These are phyloP conservation scores for Zaprionus tsacasi DNA, from an alignment of 1,140 invertebrate species.

Conservation along the genomic window DNA sequence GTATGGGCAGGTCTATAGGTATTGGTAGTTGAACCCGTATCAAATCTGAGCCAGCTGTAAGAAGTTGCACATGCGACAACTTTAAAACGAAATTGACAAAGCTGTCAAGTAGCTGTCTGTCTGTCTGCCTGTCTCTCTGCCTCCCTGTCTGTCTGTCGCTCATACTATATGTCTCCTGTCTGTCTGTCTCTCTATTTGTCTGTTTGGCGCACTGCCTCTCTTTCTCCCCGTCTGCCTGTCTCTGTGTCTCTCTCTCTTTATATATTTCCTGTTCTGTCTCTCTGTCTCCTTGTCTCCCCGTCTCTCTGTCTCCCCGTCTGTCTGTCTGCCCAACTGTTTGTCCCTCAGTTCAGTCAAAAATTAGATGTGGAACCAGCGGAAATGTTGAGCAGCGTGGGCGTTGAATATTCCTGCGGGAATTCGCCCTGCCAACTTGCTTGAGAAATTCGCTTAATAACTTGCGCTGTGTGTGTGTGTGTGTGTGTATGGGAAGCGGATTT, in stretches of 20 bases:
- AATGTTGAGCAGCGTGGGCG: conserved; percentile 51
- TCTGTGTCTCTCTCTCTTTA: too few species aligned
- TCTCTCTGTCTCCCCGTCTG: background rate
- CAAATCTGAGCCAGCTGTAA: conserved; percentile 31
- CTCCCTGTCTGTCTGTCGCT: conserved; percentile 11
- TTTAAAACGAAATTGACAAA: conserved; percentile 76
- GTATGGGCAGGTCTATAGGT: too few species aligned
- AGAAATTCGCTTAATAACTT: conserved; percentile 83
- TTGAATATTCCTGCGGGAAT: conserved; percentile 78
- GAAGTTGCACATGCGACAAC: conserved; percentile 70
- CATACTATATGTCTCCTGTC: background rate
- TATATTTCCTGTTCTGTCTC: too few species aligned
- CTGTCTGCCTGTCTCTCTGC: conserved; percentile 14
- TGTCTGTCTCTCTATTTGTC: conserved; percentile 8
- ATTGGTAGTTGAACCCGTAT: background rate
- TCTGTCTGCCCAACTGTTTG: conserved; percentile 16
- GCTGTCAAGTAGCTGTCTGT: conserved; percentile 64
- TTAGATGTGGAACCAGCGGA: conserved; percentile 51
- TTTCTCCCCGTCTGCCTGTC: background rate
- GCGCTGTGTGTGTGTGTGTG: conserved; percentile 32
- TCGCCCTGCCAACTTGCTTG: conserved; percentile 70
- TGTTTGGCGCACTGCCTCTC: conserved; percentile 18
- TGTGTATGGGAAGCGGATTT: conserved; percentile 28
- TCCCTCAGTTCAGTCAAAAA: conserved; percentile 29
- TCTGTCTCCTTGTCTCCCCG: too few species aligned